Evolutionary conservation across 2,797 vertebrate genomes (phyloP).

Genomic region (Myiothlypis coronata): DNA sequence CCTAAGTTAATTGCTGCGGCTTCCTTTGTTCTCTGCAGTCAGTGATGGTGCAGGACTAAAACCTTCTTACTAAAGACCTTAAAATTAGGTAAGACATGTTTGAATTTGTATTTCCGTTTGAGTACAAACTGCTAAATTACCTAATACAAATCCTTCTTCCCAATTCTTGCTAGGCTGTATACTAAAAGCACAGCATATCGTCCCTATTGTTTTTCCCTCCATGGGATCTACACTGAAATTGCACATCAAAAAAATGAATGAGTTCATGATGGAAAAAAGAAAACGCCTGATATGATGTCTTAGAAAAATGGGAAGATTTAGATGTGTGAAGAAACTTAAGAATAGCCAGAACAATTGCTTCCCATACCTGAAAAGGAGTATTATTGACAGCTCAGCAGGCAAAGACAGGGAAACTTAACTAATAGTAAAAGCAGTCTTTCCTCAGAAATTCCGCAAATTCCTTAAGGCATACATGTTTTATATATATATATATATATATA

Average conservation of each 20-base stretch:
- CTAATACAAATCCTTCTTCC: not conserved
- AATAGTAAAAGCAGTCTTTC: not conserved
- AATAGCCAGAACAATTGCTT: not conserved
- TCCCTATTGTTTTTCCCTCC: not conserved
- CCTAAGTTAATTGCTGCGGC: not conserved
- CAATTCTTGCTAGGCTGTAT: not conserved
- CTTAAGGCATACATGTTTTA: accelerated
- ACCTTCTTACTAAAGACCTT: not conserved
- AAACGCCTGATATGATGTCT: not conserved
- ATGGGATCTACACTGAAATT: not conserved
- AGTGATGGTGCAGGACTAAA: not conserved
- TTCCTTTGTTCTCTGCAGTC: not conserved
- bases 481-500: too few relatives aligned
- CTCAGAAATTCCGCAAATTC: not conserved
- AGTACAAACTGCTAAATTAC: not conserved
- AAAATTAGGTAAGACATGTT: not conserved
- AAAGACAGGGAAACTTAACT: not conserved
- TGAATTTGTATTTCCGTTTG: not conserved
- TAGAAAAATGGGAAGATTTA: not conserved
- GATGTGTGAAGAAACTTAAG: not conserved
- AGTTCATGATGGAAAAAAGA: not conserved
- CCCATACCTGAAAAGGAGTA: not conserved
- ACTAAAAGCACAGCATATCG: not conserved
- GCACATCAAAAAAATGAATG: not conserved
- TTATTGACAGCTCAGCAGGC: not conserved